Percentiles rank a stretch among this genome's conserved stretches.
These are phyloP conservation scores for Dasyurus viverrinus DNA, from an alignment of 2,113 vertebrate genomes.

Conservation along the genomic window DNA sequence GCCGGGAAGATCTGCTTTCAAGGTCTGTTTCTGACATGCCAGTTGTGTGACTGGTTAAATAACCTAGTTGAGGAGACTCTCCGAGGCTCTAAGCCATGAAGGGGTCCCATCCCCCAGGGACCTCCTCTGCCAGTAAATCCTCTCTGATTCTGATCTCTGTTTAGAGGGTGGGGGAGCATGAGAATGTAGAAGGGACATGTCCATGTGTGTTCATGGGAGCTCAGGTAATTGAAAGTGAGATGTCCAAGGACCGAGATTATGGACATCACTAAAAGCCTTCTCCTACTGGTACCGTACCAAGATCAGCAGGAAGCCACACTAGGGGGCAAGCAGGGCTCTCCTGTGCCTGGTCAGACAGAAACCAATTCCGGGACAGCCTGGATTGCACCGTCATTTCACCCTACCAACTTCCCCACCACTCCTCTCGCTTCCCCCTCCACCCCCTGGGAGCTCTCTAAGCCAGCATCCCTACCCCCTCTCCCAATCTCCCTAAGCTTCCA, in stretches of 20 bases:
- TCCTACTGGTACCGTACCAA: too few relatives aligned
- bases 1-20: too few relatives aligned
- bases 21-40: too few relatives aligned
- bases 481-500: not conserved
- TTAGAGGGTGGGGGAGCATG: accelerated
- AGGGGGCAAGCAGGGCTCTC: not conserved
- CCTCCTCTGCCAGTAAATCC: too few relatives aligned
- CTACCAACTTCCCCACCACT: not conserved
- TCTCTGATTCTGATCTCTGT: too few relatives aligned
- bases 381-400: not conserved
- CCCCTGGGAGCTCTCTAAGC: not conserved
- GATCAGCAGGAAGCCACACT: too few relatives aligned
- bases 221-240: not conserved
- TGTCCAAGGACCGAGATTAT: too few relatives aligned
- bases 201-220: accelerated
- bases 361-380: accelerated
- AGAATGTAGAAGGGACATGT: not conserved
- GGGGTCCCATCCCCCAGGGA: too few relatives aligned
- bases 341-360: not conserved
- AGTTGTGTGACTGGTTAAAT: too few relatives aligned
- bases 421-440: accelerated
- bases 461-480: not conserved
- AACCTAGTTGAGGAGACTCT: too few relatives aligned
- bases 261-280: accelerated
- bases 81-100: too few relatives aligned